phyloP scores from a whole-genome alignment of 2,113 vertebrate genomes.

The Neoarius graeffei region DNA sequence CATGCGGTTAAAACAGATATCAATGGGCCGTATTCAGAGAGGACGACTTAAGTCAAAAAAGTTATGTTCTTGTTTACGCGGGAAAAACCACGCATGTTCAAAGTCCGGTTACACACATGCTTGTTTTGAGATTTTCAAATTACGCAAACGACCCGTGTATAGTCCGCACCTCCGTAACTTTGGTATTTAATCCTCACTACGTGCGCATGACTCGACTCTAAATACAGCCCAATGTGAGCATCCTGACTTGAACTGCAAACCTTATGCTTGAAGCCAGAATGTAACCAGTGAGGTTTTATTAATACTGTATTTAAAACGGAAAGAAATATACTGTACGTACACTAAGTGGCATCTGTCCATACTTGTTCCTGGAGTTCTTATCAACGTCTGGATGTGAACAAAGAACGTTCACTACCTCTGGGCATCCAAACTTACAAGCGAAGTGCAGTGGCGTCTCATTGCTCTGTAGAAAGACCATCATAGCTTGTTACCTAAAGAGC shows the following conservation, averaged over 20 bases:
- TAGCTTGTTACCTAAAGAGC: background rate
- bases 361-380: slow-evolving; percentile 87
- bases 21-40: background rate
- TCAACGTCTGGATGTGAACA: slow-evolving; percentile 88
- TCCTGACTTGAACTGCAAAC: background rate
- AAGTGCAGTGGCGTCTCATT: slow-evolving; percentile 96
- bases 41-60: background rate
- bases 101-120: background rate
- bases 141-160: background rate
- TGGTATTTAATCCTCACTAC: background rate
- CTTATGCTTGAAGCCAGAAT: background rate
- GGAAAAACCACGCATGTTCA: background rate
- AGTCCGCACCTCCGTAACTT: background rate
- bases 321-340: slow-evolving; percentile 72
- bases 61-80: background rate
- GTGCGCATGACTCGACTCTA: background rate
- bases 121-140: background rate
- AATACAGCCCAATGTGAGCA: background rate
- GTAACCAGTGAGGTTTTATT: background rate
- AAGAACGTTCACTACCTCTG: slow-evolving; percentile 88
- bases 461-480: slow-evolving; percentile 66
- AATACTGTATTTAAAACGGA: no score
- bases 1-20: background rate
- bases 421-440: slow-evolving; percentile 94
- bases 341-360: slow-evolving; percentile 81